Conservation (phyloP, 2,113 vertebrate genomes). For the Dasyurus viverrinus region DNA sequence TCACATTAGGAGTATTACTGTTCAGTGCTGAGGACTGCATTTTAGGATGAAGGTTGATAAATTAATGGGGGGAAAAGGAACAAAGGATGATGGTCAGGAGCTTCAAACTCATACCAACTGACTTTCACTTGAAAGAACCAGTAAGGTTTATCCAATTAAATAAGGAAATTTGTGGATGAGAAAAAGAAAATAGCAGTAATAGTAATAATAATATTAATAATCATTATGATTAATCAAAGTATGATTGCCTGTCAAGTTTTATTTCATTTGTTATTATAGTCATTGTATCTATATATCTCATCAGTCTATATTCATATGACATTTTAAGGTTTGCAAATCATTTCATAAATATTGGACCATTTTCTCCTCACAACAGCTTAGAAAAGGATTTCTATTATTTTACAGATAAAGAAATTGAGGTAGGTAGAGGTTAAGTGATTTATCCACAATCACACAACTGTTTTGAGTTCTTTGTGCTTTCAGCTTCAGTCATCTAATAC, state of each 20-base stretch:
- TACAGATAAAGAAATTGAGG: not conserved
- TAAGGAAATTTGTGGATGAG: not conserved
- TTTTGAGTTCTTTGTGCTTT: not conserved
- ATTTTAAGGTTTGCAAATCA: not conserved
- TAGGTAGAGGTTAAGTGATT: not conserved
- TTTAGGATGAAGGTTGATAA: not conserved
- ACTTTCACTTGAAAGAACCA: not conserved
- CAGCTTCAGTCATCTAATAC: not conserved
- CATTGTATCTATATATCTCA: not conserved
- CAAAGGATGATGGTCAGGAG: not conserved
- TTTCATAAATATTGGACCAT: not conserved
- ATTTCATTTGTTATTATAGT: not conserved
- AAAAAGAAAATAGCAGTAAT: not conserved
- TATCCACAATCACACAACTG: not conserved
- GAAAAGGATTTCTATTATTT: not conserved
- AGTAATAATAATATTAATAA: not conserved
- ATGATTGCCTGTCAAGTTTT: not conserved
- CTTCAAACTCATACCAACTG: not conserved
- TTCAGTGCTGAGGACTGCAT: not conserved
- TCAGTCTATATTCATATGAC: not conserved
- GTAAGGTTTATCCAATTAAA: not conserved
- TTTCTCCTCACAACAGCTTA: not conserved
- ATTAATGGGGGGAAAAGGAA: not conserved
- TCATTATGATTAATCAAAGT: not conserved
- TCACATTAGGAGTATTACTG: not conserved